Conservation (phyloP, 2,113 vertebrate species). For the Anolis sagrei region DNA sequence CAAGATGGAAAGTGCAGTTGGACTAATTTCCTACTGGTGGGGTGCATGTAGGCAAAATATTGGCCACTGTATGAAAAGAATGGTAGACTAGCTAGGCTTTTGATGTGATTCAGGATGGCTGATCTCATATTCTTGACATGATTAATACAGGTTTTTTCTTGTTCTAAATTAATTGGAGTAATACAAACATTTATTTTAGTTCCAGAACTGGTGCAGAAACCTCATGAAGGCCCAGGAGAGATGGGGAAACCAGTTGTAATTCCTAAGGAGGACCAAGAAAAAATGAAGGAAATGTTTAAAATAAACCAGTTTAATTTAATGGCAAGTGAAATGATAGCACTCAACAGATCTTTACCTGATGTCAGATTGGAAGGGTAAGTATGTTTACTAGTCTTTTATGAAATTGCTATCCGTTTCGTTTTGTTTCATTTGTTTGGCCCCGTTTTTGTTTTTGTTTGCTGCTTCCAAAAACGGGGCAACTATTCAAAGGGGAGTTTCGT, state of each 20-base stretch:
- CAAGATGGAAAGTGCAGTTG: too few species aligned
- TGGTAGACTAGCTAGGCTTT: too few species aligned
- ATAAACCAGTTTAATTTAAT: conserved; percentile 99
- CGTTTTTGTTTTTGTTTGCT: too few species aligned
- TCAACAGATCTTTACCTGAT: conserved; percentile 95
- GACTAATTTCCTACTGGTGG: too few species aligned
- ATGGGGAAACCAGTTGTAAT: conserved; percentile 98
- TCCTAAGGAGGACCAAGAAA: conserved; percentile 96
- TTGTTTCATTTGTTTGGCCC: too few species aligned
- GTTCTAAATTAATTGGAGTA: conserved; percentile 3
- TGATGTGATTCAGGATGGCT: too few species aligned
- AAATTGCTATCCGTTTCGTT: too few species aligned
- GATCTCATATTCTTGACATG: too few species aligned
- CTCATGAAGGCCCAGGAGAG: conserved; percentile 95
- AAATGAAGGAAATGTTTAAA: conserved; percentile 99
- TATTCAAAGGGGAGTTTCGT: too few species aligned
- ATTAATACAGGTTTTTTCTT: not conserved
- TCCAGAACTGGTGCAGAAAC: conserved; percentile 86
- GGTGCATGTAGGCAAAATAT: too few species aligned
- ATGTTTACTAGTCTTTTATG: conserved; percentile 16
- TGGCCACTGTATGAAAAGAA: too few species aligned
- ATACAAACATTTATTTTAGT: conserved; percentile 69
- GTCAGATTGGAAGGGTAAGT: conserved; percentile 98
- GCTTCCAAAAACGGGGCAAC: too few species aligned
- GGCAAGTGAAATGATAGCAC: conserved; percentile 98